Evolutionary conservation across 2,888 invertebrate genomes (phyloP), one percentile per base, ranked within the genome.

Genomic region (Aphidoletes aphidimyza): DNA sequence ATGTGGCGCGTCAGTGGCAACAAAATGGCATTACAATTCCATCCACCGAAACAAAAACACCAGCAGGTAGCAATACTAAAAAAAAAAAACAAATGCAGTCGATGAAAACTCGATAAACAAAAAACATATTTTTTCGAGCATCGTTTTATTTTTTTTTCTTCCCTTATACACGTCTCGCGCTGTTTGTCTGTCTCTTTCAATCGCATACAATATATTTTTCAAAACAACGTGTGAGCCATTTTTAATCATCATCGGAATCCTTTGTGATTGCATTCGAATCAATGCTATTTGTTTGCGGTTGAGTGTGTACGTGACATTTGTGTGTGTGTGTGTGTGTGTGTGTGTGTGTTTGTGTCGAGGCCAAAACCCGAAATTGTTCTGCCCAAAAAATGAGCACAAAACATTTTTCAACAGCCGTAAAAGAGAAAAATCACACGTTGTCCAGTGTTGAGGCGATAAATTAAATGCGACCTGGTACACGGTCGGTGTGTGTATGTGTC

Each of bases 21-120:
- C 14, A 1, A n/a, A 69, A 69, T 14, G 30, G 69, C 17, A 22
- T 54, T 54, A 22, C 54, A 22, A 22, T 54, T 54, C 22, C n/a
- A n/a, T 54, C 22, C 54, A 54, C n/a, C n/a, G n/a, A n/a, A n/a
- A 22, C 54, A 14, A 69, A 69, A 30, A 69, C 26, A 69, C n/a
- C 69, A 69, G 69, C 69, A 69, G 69, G 69, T 69, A 69, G 69
- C 69, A 34, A 30, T 30, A 30, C 26, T 69, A 69, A 17, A 9
- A n/a, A 69, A n/a, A n/a, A n/a, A n/a, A n/a, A n/a, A n/a, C n/a
- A n/a, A n/a, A n/a, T n/a, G n/a, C n/a, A 30, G 69, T 69, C 69
- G 69, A 69, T 69, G 69, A 69, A 69, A 69, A 69, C 69, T 69
- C 69, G 69, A 69, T 69, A 69, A 69, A 69, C 34, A 69, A 69